Conservation (phyloP, 2,113 vertebrate species). For the Cyprinodon variegatus region DNA sequence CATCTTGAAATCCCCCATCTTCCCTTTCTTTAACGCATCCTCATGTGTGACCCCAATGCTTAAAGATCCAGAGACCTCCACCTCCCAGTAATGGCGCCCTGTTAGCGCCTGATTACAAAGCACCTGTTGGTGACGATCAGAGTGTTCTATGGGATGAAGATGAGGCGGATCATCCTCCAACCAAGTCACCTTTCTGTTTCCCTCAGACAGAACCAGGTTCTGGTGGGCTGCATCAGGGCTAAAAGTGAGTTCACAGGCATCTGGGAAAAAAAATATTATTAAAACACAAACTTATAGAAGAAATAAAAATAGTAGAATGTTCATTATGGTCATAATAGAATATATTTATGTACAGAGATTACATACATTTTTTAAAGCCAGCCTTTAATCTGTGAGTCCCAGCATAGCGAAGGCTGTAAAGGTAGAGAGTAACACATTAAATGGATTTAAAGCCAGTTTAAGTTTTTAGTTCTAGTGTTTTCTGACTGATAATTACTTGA, state of each 20-base stretch:
- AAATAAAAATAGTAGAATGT: background rate
- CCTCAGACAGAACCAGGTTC: constrained; percentile 45
- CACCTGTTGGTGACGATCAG: constrained; percentile 26
- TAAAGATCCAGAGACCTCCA: constrained; percentile 20
- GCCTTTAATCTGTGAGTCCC: constrained; percentile 41
- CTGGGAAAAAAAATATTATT: constrained; percentile 29
- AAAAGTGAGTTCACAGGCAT: constrained; percentile 50
- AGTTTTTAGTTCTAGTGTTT: background rate
- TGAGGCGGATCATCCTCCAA: constrained; percentile 1
- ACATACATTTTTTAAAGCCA: constrained; percentile 69
- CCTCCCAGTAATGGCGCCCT: constrained; percentile 63
- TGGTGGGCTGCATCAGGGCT: constrained; percentile 26
- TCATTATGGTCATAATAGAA: background rate
- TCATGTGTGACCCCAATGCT: constrained; percentile 46
- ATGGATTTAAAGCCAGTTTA: background rate
- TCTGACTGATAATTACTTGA: constrained; percentile 31
- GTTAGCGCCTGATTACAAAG: constrained; percentile 41
- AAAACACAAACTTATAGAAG: background rate
- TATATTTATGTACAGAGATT: background rate
- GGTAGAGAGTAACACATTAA: background rate
- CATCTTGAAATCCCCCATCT: constrained; percentile 14
- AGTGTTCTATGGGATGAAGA: background rate
- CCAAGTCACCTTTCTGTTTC: constrained; percentile 53
- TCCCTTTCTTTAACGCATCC: constrained; percentile 16
- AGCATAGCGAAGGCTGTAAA: constrained; percentile 39